Evolutionary conservation across 2,113 vertebrate species (phyloP).

Genomic region (Oryzias melastigma): DNA sequence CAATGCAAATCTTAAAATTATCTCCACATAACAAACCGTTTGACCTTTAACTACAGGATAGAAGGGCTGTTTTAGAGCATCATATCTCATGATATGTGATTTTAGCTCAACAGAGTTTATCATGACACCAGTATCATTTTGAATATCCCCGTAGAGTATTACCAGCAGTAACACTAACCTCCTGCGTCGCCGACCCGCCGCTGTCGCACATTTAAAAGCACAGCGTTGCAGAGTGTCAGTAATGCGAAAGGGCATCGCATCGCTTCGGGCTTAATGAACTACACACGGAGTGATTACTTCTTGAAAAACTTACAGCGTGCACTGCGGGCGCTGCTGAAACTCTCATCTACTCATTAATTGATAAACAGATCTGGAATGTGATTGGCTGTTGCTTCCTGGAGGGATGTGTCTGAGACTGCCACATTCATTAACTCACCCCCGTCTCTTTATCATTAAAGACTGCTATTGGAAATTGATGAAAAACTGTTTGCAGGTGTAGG

Average conservation of each 20-base stretch:
- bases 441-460: conserved; percentile 53
- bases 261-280: conserved; percentile 47
- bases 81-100: too few species aligned
- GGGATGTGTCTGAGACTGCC: conserved; percentile 29
- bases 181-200: conserved; percentile 18
- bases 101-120: not conserved
- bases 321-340: conserved; percentile 35
- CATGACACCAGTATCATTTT: conserved; percentile 10
- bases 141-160: conserved; percentile 22
- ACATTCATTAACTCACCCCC: conserved; percentile 34
- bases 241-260: conserved; percentile 25
- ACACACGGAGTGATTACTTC: conserved; percentile 46
- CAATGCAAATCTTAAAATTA: conserved; percentile 30
- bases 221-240: conserved; percentile 23
- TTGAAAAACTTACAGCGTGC: conserved; percentile 28
- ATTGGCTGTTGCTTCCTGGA: conserved; percentile 53
- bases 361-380: conserved; percentile 49
- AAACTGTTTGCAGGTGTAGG: conserved; percentile 52
- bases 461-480: conserved; percentile 41
- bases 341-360: conserved; percentile 60
- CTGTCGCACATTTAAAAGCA: conserved; percentile 26
- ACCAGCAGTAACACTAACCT: conserved; percentile 26
- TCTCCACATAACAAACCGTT: not conserved
- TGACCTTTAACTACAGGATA: not conserved
- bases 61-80: too few species aligned